Evolutionary conservation across 2,797 vertebrate species (phyloP), one percentile per base, ranked within the genome.

Genomic region (Crocodylus rhombifer): DNA sequence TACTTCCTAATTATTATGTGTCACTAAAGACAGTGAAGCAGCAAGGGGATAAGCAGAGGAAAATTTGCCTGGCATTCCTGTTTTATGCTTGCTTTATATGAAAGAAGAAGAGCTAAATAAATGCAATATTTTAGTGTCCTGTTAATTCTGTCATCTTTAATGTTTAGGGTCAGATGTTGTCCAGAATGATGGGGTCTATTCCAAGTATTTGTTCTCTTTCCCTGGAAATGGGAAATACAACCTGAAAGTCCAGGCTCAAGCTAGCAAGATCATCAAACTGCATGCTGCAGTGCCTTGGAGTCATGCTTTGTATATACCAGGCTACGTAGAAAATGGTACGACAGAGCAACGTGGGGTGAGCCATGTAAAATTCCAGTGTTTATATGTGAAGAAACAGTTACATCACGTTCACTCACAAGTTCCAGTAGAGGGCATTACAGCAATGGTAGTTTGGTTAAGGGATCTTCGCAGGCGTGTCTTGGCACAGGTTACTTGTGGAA

Each of bases 171-270:
- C 98, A 80, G 97, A 98, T 92, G 18, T 90, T 87, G 77, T 96
- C 23, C 96, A 96, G 95, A 90, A 95, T 90, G 97, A 98, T 93
- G 97, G 98, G 3, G 92, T 97, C 82, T 98, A 98, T 93, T 98
- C 98, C 5, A 97, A 94, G 82, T 98, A 97, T 90, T 97, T 98
- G 78, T 96, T 95, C 84, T 87, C 96, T 77, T 95, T 98, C 56
- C 69, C 60, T 60, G 80, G 64, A 82, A 94, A 82, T 79, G 98
- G 98, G 51, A 97, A 94, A 92, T 97, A 97, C 23, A 97, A 89
- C 84, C 82, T 98, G 82, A 98, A 98, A 95, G 96, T 97, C 20
- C 89, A 30, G 63, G 97, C 96, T 65, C 82, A 30, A 73, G 80
- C 84, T 58, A 87, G 86, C 18, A 77, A 89, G 61, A 55, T 30